Base-by-base conservation (phyloP, 1,140 invertebrate genomes). In the Drosophila truncata region DNA sequence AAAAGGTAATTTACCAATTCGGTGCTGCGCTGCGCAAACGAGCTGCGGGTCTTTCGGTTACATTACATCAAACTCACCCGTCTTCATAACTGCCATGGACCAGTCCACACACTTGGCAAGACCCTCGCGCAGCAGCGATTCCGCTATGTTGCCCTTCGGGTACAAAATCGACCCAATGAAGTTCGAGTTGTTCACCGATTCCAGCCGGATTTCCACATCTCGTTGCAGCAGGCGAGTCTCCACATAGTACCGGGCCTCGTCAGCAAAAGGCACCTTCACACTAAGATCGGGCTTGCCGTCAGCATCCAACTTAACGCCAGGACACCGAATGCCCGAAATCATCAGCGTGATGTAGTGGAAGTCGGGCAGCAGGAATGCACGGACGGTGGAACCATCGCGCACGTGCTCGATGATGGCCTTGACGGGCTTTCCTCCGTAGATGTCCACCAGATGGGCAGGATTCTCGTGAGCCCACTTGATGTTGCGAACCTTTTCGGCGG, bases 81-180 rank as follows among this genome's bases (percentile, higher is more conserved):
- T 94, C 91, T 97, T 97, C 85, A 98, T 97, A 39, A 97, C 96
- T 29, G 95, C 96, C 93, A 99, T 97, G 10, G 97, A 98, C 98
- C 98, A 99, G 92, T 99, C 98, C n/a, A 99, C 97, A 91, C 98
- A 99, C 91, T 96, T 96, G 0, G 98, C 99, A 88, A 99, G 98
- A 25, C 99, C 99, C 94, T 99, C 97, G 52, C 93, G 95, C 54
- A 99, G 92, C 42, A 99, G 93, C 46, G 96, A 94, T 92, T 99
- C 98, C 0, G 99, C 98, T 93, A 99, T 99, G 90, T 99, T 99
- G 94, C 98, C 94, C 86, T 95, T 95, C 2, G 98, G 98, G 94
- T 99, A 98, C 37, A 99, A 82, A 76, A 99, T 96, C n/a, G 97
- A 97, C 23, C 98, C 99, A 74, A 99, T 96, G 86, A 99, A 97